Conservation (phyloP, 2,888 invertebrate genomes). For the Drosophila peninsularis region DNA sequence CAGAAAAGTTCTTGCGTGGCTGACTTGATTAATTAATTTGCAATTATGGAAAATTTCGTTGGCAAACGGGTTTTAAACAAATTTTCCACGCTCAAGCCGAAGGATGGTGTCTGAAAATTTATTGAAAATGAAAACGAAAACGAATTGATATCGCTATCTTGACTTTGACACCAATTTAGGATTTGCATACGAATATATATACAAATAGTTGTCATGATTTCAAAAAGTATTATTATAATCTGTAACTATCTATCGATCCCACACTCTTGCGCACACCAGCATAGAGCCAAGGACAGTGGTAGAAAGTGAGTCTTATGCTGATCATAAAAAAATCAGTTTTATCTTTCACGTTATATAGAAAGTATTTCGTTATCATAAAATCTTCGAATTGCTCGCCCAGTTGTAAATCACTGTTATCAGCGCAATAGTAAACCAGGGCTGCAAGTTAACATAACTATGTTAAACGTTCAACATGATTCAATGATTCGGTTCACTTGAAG, state of each 20-base stretch:
- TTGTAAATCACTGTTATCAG: constrained; percentile 1
- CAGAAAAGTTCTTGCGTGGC: constrained; percentile 55
- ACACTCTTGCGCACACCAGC: no score
- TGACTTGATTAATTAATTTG: constrained; percentile 30
- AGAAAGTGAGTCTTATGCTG: background rate
- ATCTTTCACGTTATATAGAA: background rate
- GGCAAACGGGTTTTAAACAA: constrained; percentile 65
- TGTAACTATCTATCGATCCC: no score
- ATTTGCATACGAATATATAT: background rate
- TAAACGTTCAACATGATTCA: background rate
- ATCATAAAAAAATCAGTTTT: background rate
- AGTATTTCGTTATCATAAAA: background rate
- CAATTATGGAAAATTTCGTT: constrained; percentile 61
- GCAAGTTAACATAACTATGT: background rate
- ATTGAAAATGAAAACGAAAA: background rate
- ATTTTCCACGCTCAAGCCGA: constrained; percentile 63
- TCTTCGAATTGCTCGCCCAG: background rate
- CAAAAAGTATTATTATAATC: constrained; percentile 6
- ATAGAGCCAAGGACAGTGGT: no score
- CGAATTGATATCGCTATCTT: constrained; percentile 47
- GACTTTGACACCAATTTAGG: constrained; percentile 62
- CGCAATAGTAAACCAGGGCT: background rate
- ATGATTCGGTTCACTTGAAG: background rate
- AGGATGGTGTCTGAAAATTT: constrained; percentile 18
- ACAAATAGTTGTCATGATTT: constrained; percentile 53